Conservation (phyloP, 2,888 invertebrate species). For the Conomelus anceps region DNA sequence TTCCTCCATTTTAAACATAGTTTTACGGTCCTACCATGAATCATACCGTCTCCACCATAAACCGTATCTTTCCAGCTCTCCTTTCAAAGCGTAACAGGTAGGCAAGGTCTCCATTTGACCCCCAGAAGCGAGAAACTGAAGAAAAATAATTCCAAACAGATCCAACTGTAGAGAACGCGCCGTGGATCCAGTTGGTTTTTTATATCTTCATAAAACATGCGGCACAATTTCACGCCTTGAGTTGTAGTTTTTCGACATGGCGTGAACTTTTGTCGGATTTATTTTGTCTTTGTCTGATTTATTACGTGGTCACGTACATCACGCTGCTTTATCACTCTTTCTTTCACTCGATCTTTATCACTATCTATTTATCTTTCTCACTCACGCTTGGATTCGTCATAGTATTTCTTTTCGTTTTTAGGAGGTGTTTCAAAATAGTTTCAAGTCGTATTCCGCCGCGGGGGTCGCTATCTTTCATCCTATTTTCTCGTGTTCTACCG, state of each 20-base stretch:
- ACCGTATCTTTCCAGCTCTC: too few relatives aligned
- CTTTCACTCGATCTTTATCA: not conserved
- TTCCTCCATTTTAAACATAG: too few relatives aligned
- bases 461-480: too few relatives aligned
- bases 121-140: not conserved
- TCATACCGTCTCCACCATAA: too few relatives aligned
- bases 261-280: not conserved
- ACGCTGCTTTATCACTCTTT: too few relatives aligned
- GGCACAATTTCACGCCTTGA: not conserved
- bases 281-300: not conserved
- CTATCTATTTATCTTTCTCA: too few relatives aligned
- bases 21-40: too few relatives aligned
- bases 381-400: not conserved
- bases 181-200: not conserved
- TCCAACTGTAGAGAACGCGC: not conserved
- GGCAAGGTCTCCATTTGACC: too few relatives aligned
- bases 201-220: not conserved
- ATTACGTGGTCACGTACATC: not conserved
- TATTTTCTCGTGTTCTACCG: too few relatives aligned
- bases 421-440: not conserved
- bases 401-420: not conserved
- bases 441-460: not conserved
- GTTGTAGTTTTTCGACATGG: not conserved
- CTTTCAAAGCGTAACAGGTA: too few relatives aligned
- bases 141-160: not conserved